A percentile compares a stretch with the other conserved stretches of the same genome.
phyloP scores from a whole-genome alignment of 2,888 invertebrate genomes.

The Watsonalla binaria region DNA sequence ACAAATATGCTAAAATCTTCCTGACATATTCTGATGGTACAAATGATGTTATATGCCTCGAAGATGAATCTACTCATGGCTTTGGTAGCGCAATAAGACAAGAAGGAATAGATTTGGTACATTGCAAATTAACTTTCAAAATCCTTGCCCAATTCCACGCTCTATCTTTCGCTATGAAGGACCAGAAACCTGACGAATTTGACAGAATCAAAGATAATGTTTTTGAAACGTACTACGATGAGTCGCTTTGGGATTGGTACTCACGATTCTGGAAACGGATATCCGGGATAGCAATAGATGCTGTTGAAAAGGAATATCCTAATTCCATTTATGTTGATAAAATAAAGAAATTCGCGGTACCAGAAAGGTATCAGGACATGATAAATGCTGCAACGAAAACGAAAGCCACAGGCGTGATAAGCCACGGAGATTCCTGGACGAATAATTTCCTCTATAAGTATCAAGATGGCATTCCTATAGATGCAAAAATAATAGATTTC shows the following conservation, averaged over 20 bases:
- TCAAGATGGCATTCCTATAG: conserved; percentile 33
- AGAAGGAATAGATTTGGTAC: conserved; percentile 70
- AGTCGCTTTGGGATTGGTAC: conserved; percentile 78
- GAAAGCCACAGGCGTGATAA: conserved; percentile 75
- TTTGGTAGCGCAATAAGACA: conserved; percentile 67
- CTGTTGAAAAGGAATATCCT: conserved; percentile 81
- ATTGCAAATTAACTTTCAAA: conserved; percentile 70
- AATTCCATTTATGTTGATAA: conserved; percentile 77
- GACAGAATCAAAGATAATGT: conserved; percentile 50
- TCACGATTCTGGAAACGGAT: conserved; percentile 70
- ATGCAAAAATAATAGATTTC: conserved; percentile 83
- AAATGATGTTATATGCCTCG: conserved; percentile 77
- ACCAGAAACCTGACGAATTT: conserved; percentile 73
- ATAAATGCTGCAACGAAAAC: conserved; percentile 54
- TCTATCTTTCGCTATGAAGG: conserved; percentile 77
- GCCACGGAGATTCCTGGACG: conserved; percentile 87
- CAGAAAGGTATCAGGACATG: conserved; percentile 72
- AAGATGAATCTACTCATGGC: conserved; percentile 68
- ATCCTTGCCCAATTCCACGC: conserved; percentile 80
- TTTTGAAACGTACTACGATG: conserved; percentile 79
- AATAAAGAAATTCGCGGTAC: conserved; percentile 72
- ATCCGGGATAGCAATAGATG: conserved; percentile 78
- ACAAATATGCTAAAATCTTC: conserved; percentile 68
- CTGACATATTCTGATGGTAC: conserved; percentile 68
- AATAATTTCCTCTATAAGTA: conserved; percentile 84